These are phyloP conservation scores for Cartodere bifasciata DNA, from an alignment of 2,888 invertebrate species.

Conservation along the genomic window DNA sequence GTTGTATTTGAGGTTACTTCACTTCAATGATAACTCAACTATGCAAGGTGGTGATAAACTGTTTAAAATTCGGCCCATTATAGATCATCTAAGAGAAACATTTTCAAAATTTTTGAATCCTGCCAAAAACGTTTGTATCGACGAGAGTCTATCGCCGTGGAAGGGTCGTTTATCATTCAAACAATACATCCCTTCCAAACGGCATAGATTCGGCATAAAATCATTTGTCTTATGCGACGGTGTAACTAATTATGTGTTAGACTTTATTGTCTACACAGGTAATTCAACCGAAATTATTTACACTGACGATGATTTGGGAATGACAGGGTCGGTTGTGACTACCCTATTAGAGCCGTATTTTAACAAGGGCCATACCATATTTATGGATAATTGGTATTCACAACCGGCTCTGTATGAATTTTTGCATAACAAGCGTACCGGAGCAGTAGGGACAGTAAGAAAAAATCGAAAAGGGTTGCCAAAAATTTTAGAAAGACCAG, in stretches of 20 bases:
- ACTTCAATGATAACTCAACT: slow-evolving; percentile 16
- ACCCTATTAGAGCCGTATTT: slow-evolving; percentile 15
- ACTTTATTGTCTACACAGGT: slow-evolving; percentile 19
- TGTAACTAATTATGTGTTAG: slow-evolving; percentile 16
- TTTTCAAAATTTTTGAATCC: slow-evolving; percentile 11
- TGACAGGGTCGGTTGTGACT: slow-evolving; percentile 15
- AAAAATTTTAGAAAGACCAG: slow-evolving; percentile 11
- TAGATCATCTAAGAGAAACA: slow-evolving; percentile 7
- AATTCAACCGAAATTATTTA: slow-evolving; percentile 8
- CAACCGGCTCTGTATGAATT: slow-evolving; percentile 13
- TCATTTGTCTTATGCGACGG: slow-evolving; percentile 19
- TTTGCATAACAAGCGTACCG: slow-evolving; percentile 11
- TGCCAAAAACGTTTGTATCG: slow-evolving; percentile 15
- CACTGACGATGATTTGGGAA: slow-evolving; percentile 10
- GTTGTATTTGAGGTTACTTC: slow-evolving; percentile 13
- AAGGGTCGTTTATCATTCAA: slow-evolving; percentile 15
- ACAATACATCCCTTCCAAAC: slow-evolving; percentile 14
- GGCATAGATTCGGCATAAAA: slow-evolving; percentile 17
- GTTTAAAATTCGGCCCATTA: slow-evolving; percentile 14
- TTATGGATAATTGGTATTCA: slow-evolving; percentile 21
- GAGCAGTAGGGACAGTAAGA: slow-evolving; percentile 13
- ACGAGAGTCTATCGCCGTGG: slow-evolving; percentile 14
- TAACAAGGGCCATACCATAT: slow-evolving; percentile 17
- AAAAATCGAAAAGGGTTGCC: slow-evolving; percentile 14
- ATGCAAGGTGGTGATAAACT: slow-evolving; percentile 12